Evolutionary conservation across 1,140 invertebrate species (phyloP), one percentile per base, ranked within the genome.

Genomic region (Ridgeia piscesae): DNA sequence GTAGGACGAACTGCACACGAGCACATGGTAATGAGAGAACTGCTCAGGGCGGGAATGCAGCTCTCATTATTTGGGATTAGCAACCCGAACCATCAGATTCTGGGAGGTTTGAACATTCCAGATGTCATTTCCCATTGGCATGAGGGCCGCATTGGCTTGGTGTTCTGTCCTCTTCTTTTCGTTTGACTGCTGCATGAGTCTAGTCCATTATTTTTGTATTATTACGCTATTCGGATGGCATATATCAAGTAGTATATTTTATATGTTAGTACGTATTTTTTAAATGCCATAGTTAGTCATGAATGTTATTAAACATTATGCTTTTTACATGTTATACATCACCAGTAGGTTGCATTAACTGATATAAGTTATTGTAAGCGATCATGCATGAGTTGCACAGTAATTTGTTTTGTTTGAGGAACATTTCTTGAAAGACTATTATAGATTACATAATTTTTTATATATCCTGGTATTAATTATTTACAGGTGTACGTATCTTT

Each of bases 61-160:
- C 58, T 77, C 58, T 77, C 58, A 77, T 77, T 77, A 77, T 77
- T 77, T 77, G 58, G 58, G 58, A 77, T 77, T 77, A 77, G 58
- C 58, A 77, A 77, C 58, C 58, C 58, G 4, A 77, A 77, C 27
- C 58, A 77, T 77, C 58, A 77, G 58, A 77, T 77, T 77, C 58
- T 77, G 58, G 58, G 58, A 77, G 58, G 58, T 77, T 77, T 77
- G 58, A 77, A 77, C 58, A 77, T 77, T 77, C 58, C 2, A 42
- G 58, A 77, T 77, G 58, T 27, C 58, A 77, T 77, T 77, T 77
- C 27, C 27, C 58, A 14, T 77, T 77, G 58, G 58, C 58, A 77
- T 77, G 58, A 4, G 11, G 27, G 58, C 58, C 58, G 8, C 58
- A 21, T 17, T 77, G 58, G 14, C 58, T 77, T 77, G 0, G 58